Conservation (phyloP, 2,797 vertebrate species). For the Danio albolineatus region DNA sequence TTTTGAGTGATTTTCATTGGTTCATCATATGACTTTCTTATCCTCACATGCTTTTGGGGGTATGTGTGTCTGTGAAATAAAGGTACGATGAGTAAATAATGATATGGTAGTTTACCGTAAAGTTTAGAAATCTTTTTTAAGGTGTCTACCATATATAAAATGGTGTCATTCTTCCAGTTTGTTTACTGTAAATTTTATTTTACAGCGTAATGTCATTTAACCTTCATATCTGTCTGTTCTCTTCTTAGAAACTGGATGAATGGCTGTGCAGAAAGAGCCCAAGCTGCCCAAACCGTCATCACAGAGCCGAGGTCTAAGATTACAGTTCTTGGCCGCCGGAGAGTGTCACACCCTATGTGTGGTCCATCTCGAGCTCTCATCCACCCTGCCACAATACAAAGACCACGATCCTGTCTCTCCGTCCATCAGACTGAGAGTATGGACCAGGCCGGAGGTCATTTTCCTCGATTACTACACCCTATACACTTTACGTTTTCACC, state of each 20-base stretch:
- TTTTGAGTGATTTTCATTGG: too few species aligned
- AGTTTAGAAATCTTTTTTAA: too few species aligned
- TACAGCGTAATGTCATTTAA: not conserved
- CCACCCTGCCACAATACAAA: not conserved
- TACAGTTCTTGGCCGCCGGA: constrained; percentile 9
- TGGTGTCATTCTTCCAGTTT: too few species aligned
- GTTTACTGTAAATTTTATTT: not conserved
- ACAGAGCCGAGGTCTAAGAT: constrained; percentile 41
- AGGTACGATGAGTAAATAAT: too few species aligned
- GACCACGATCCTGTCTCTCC: constrained; percentile 3
- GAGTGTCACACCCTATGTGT: constrained; percentile 21
- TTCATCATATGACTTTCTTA: too few species aligned
- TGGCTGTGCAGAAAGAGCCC: constrained; percentile 44
- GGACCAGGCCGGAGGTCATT: not conserved
- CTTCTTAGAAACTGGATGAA: not conserved
- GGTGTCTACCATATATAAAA: too few species aligned
- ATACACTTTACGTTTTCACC: constrained; percentile 13
- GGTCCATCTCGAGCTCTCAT: not conserved
- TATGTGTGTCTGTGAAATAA: too few species aligned
- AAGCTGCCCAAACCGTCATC: constrained; percentile 35
- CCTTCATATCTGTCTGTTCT: not conserved
- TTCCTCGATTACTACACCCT: not conserved
- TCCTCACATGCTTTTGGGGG: too few species aligned
- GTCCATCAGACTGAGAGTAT: not conserved
- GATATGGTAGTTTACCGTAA: too few species aligned